Conservation (phyloP, 2,888 invertebrate genomes). For the Thymelicus sylvestris region DNA sequence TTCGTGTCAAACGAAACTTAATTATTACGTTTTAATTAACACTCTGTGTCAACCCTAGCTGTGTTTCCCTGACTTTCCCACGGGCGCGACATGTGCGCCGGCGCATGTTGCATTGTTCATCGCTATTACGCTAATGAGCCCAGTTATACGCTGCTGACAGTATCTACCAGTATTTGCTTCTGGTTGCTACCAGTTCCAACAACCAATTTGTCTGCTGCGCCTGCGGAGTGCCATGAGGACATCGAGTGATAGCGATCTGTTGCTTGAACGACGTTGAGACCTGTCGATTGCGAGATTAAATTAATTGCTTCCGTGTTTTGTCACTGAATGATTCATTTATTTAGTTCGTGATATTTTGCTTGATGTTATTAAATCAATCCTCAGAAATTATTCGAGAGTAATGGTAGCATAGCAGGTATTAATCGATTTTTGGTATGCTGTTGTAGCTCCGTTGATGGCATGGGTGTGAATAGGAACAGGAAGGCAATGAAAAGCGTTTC, state of each 20-base stretch:
- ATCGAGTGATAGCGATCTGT: not conserved
- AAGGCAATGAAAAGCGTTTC: no score
- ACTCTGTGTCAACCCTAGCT: slow-evolving; percentile 23
- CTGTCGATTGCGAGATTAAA: slow-evolving; percentile 18
- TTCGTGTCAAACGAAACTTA: no score
- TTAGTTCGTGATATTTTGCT: not conserved
- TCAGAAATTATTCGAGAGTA: not conserved
- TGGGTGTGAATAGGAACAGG: no score
- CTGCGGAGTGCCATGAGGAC: not conserved
- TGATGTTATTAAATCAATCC: not conserved
- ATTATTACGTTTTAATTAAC: not conserved
- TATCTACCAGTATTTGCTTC: slow-evolving; percentile 6
- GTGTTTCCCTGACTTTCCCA: slow-evolving; percentile 50
- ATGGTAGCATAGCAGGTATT: no score
- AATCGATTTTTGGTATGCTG: no score
- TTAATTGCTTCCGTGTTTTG: slow-evolving; percentile 24
- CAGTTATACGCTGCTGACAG: not conserved
- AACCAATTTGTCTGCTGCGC: slow-evolving; percentile 22
- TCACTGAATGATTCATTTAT: not conserved
- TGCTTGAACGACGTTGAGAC: not conserved
- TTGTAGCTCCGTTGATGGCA: no score
- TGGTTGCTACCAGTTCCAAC: slow-evolving; percentile 22
- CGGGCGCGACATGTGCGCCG: slow-evolving; percentile 56
- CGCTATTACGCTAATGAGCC: slow-evolving; percentile 40
- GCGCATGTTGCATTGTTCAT: slow-evolving; percentile 49